phyloP scores from a whole-genome alignment of 2,113 vertebrate genomes.

The Furnarius figulus region DNA sequence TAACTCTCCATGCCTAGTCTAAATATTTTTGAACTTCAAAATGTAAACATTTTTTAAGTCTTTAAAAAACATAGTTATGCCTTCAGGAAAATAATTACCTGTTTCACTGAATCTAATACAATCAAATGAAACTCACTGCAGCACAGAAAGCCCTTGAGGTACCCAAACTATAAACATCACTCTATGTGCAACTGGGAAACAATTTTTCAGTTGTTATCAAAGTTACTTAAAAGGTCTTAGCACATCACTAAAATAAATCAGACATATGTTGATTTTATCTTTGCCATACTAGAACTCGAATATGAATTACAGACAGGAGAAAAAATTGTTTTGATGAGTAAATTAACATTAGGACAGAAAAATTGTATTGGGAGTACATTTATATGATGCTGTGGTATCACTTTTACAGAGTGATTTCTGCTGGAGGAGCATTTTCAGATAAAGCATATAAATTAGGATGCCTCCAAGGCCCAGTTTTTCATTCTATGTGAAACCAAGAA shows the following conservation, averaged over 20 bases:
- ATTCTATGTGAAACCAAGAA: not conserved
- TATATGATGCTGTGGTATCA: not conserved
- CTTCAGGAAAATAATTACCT: slow-evolving; percentile 47
- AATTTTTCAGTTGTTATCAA: slow-evolving; percentile 17
- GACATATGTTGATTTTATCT: slow-evolving; percentile 31
- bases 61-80: not conserved
- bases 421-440: slow-evolving; percentile 33
- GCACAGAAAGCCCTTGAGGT: slow-evolving; percentile 6
- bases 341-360: not conserved
- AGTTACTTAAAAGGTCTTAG: slow-evolving; percentile 36
- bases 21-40: slow-evolving; percentile 21
- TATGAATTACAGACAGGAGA: slow-evolving; percentile 14
- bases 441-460: slow-evolving; percentile 26
- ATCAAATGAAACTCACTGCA: slow-evolving; percentile 7
- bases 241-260: slow-evolving; percentile 25
- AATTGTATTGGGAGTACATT: not conserved
- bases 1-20: not conserved
- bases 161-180: not conserved
- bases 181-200: not conserved
- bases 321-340: not conserved
- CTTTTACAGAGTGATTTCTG: slow-evolving; percentile 13
- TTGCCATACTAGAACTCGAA: not conserved
- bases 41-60: not conserved
- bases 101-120: slow-evolving; percentile 34
- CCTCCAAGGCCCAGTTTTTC: slow-evolving; percentile 7